Conservation (phyloP, 2,888 invertebrate genomes). For the Lysandra coridon region DNA sequence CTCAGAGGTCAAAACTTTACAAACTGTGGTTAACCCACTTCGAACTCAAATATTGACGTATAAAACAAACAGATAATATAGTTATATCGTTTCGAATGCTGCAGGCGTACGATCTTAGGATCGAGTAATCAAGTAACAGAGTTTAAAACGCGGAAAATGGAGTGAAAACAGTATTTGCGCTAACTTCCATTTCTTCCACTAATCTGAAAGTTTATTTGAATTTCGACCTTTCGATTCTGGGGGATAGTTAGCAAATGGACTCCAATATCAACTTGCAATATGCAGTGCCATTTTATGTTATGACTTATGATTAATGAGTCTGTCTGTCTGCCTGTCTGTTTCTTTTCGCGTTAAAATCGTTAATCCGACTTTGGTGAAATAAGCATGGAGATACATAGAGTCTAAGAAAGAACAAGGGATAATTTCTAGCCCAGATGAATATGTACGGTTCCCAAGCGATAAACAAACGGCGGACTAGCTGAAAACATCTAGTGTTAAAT, state of each 20-base stretch:
- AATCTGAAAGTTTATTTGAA: background rate
- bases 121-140: conserved; percentile 7
- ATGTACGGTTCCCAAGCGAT: no score
- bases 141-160: conserved; percentile 1
- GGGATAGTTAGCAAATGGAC: background rate
- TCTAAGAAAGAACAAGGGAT: no score
- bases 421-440: no score
- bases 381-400: no score
- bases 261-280: background rate
- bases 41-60: conserved; percentile 7
- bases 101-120: background rate
- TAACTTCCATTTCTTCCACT: background rate
- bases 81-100: background rate
- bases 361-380: no score
- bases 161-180: background rate
- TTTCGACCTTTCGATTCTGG: background rate
- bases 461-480: no score
- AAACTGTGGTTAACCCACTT: background rate
- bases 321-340: background rate
- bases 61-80: conserved; percentile 6
- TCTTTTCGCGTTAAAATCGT: no score
- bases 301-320: background rate
- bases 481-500: no score
- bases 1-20: background rate
- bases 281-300: background rate